Evolutionary conservation across 1,140 invertebrate species (phyloP), one percentile per base, ranked within the genome.

Genomic region (Bradysia coprophila): DNA sequence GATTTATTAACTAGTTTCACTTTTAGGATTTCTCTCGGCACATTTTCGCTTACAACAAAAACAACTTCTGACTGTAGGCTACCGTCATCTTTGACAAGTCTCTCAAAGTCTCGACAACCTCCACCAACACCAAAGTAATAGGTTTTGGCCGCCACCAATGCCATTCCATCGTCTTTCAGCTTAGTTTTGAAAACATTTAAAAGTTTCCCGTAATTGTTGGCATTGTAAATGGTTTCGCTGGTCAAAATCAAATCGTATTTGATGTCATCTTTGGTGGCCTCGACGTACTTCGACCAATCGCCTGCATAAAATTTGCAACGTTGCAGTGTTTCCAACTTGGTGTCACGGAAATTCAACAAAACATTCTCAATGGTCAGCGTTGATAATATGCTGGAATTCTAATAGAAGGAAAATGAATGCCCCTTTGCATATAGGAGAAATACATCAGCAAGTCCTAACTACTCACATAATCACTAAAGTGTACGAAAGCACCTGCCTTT

Each of bases 101-200:
- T 53, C 61, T 79, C 69, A 69, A 89, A 89, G 51, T 81, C 67
- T 48, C 69, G 63, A 39, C 75, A 69, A 2, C 81, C 75, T 45
- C 89, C 88, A 28, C 88, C 89, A 36, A 91, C 83, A 45, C 88
- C 89, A 71, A 92, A 92, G 62, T 93, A 93, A 63, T 79, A 76
- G 8, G 69, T 75, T 68, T 93, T 93, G 1, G 78, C 86, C 44
- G 85, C 86, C 23, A 92, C 51, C 57, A 72, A 71, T 59, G 78
- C 68, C 28, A 62, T 51, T 33, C 88, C 88, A 54, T 64, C 49
- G 37, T 61, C 50, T 49, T 73, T 78, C n/a, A 93, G 55, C 43
- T 67, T 66, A 23, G 64, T 51, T 53, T 75, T 65, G 49, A 92
- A 77, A 31, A 87, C 57, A 36, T 74, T 50, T 34, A 77, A 65